Base-by-base conservation (phyloP, 92 coral and sea anemone species). In the Paramuricea clavata region DNA sequence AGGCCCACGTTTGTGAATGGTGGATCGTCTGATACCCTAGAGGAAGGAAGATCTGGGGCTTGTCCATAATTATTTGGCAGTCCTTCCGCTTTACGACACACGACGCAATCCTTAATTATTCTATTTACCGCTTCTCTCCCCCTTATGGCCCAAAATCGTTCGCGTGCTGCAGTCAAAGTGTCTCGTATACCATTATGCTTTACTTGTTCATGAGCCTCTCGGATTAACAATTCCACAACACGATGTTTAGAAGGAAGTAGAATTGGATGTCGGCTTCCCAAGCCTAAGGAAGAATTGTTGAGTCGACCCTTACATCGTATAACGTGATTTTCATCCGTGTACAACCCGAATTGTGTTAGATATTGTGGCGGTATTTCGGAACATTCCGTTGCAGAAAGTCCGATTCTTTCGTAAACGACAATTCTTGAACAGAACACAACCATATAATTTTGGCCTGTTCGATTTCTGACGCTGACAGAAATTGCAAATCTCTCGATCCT, bases 191-290 rank as follows among this genome's bases (percentile, higher is more conserved):
- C 69, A 19, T 25, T 25, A 31, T 61, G 69, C 69, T 1, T 61
- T 25, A 61, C 12, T 30, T 9, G 7, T 6, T 30, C 35, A 15
- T 61, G 69, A 7, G 16, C 31, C 11, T 19, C 69, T 3, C 35
- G 69, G 2, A 61, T 61, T 8, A 61, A 25, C 31, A 61, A 16
- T 25, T 61, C 69, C 2, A 30, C 12, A 23, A 61, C 4, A 61
- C 35, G 69, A 61, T 61, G 69, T 15, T 22, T 61, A 30, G 69
- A 30, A 25, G 69, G 69, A 23, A 61, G 69, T 15, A 61, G 69
- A 30, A 61, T 61, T 19, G 69, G 69, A 30, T 61, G 8, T 16
- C 17, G 8, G 5, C 31, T 23, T 30, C 5, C 30, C 2, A 5
- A 30, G 12, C 5, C 31, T 7, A 61, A 8, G 28, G 69, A 5